These are phyloP conservation scores for Cottoperca gobio DNA, from an alignment of 2,797 vertebrate genomes.

Conservation along the genomic window DNA sequence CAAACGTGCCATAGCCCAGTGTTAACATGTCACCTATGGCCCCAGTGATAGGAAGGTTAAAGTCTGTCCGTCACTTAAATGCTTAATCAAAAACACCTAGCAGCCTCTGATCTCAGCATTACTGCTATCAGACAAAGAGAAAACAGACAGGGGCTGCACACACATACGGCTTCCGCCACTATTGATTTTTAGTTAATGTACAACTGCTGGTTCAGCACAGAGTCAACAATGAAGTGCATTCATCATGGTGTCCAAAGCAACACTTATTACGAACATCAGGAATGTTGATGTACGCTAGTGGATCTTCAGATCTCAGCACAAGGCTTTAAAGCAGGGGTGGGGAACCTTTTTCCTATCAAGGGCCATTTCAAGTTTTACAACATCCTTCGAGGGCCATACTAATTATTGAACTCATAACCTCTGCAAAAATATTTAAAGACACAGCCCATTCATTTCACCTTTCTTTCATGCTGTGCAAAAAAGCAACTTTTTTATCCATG, in stretches of 20 bases:
- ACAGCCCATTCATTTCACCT: too few species aligned
- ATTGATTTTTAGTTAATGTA: constrained; percentile 75
- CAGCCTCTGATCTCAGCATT: constrained; percentile 42
- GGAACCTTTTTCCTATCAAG: too few species aligned
- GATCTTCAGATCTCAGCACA: neutral
- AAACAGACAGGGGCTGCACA: constrained; percentile 40
- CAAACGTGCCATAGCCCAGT: constrained; percentile 18
- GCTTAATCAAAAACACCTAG: constrained; percentile 57
- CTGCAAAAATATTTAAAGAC: too few species aligned
- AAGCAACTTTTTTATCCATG: too few species aligned
- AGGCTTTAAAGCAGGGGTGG: too few species aligned
- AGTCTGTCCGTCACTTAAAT: constrained; percentile 36
- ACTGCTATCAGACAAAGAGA: constrained; percentile 51
- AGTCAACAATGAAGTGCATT: constrained; percentile 72
- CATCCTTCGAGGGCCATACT: too few species aligned
- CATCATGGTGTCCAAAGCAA: constrained; percentile 44
- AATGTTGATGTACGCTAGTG: constrained; percentile 22
- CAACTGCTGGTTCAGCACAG: constrained; percentile 50
- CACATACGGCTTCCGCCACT: constrained; percentile 43
- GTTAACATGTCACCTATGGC: constrained; percentile 25
- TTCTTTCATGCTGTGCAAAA: too few species aligned
- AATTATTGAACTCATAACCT: too few species aligned
- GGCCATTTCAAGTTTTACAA: too few species aligned
- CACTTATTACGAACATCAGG: constrained; percentile 35
- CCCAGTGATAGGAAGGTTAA: constrained; percentile 30